Conservation (phyloP, 1,140 invertebrate species). For the Caenorhabditis latens region DNA sequence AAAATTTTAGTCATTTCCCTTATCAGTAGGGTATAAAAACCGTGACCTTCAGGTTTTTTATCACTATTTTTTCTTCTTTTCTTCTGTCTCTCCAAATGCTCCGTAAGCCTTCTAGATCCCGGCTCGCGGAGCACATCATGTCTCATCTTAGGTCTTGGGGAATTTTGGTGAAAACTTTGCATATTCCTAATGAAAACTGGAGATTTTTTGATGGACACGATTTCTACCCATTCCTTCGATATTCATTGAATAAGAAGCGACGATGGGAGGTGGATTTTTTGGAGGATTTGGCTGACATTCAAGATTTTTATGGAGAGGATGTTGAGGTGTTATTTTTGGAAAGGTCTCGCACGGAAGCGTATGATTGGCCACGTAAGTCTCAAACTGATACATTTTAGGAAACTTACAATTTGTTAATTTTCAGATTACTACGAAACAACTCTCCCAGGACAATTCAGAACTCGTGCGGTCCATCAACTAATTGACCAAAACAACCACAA, state of each 20-base stretch:
- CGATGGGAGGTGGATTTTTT: slow-evolving; percentile 12
- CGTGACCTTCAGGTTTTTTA: no score
- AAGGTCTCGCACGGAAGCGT: not conserved
- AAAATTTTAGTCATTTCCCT: no score
- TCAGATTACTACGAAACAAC: not conserved
- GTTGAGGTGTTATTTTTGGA: no score
- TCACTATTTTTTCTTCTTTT: no score
- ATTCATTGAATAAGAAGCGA: slow-evolving; percentile 1
- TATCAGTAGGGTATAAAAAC: no score
- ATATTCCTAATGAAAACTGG: not conserved
- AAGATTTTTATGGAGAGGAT: slow-evolving; percentile 10
- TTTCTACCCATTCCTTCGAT: not conserved
- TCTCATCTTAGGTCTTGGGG: slow-evolving; percentile 4
- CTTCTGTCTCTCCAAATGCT: not conserved
- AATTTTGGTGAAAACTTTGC: not conserved
- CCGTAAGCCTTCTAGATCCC: not conserved
- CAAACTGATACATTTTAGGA: not conserved
- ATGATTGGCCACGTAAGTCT: not conserved
- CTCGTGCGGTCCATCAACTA: not conserved
- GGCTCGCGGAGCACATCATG: slow-evolving; percentile 11
- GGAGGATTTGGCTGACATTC: not conserved
- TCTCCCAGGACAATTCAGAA: not conserved
- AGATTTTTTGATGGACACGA: not conserved
- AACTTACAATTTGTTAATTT: not conserved
- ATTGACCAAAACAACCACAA: no score